These are phyloP conservation scores for Piliocolobus tephrosceles DNA, from an alignment of 2,113 vertebrate species.

Conservation along the genomic window DNA sequence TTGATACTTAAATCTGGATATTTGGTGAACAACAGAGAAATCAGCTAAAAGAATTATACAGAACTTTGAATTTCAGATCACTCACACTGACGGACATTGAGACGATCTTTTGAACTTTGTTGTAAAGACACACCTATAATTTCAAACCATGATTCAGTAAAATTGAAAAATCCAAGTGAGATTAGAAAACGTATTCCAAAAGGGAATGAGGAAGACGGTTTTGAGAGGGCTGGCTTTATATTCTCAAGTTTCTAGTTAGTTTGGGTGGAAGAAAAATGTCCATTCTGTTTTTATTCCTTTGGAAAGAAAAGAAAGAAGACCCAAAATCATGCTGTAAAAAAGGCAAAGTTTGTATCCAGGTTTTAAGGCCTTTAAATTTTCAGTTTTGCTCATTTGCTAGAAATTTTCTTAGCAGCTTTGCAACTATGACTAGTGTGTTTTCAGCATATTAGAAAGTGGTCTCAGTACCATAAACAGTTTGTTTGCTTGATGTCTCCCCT, in stretches of 20 bases:
- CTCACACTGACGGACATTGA: neutral
- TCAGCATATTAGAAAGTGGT: neutral
- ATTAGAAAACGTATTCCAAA: constrained; percentile 1
- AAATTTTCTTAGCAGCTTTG: neutral
- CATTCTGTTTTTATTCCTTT: neutral
- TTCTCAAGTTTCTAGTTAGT: neutral
- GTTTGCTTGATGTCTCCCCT: neutral
- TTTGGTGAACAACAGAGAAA: neutral
- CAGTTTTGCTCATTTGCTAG: neutral
- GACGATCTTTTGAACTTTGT: neutral
- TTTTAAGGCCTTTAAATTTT: neutral
- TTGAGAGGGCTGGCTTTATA: neutral
- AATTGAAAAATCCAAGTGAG: neutral
- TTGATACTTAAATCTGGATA: neutral
- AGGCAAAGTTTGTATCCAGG: neutral
- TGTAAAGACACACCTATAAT: neutral
- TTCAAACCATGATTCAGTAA: neutral
- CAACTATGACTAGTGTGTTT: neutral
- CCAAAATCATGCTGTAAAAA: neutral
- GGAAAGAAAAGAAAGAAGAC: neutral
- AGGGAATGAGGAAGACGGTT: neutral
- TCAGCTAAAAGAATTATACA: neutral
- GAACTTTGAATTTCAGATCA: neutral
- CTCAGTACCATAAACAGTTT: neutral
- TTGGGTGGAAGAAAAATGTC: neutral